A percentile compares a stretch with the other conserved stretches of the same genome.
These are phyloP conservation scores for Craterocephalus amniculus DNA, from an alignment of 2,797 vertebrate species.

Conservation along the genomic window DNA sequence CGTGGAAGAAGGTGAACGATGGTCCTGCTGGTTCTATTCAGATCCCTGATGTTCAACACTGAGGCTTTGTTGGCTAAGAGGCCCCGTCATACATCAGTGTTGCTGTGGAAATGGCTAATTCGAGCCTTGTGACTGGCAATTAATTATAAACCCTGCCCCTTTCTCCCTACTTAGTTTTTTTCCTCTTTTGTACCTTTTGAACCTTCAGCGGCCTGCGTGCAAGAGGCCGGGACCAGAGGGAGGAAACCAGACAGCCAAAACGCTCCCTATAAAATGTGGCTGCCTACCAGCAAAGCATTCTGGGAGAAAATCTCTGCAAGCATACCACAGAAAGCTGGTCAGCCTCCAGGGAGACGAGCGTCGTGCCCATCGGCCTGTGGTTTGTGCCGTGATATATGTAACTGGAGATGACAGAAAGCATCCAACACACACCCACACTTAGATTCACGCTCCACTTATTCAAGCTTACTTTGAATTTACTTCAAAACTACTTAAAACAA, in stretches of 20 bases:
- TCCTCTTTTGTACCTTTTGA: slow-evolving; percentile 44
- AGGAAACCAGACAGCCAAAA: slow-evolving; percentile 37
- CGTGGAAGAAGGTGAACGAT: slow-evolving; percentile 11
- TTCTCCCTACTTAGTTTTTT: slow-evolving; percentile 27
- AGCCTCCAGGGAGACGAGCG: slow-evolving; percentile 65
- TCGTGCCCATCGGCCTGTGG: slow-evolving; percentile 33
- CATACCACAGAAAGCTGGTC: slow-evolving; percentile 67
- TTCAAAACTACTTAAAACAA: background rate
- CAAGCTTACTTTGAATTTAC: background rate
- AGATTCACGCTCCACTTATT: too few relatives aligned
- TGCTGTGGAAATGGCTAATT: slow-evolving; percentile 72
- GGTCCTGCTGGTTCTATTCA: slow-evolving; percentile 26
- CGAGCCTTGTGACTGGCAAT: slow-evolving; percentile 61
- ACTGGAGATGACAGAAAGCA: too few relatives aligned
- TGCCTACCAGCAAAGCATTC: slow-evolving; percentile 58
- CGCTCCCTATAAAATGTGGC: slow-evolving; percentile 52
- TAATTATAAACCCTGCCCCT: slow-evolving; percentile 57
- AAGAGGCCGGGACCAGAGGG: slow-evolving; percentile 32
- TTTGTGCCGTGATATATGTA: too few relatives aligned
- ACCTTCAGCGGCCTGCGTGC: slow-evolving; percentile 23
- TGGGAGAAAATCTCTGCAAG: slow-evolving; percentile 74
- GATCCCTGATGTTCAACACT: slow-evolving; percentile 23
- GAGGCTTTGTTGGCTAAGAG: slow-evolving; percentile 67
- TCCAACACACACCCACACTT: too few relatives aligned
- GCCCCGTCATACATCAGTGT: slow-evolving; percentile 64